Conservation (phyloP, 2,113 vertebrate species). For the Grus americana region DNA sequence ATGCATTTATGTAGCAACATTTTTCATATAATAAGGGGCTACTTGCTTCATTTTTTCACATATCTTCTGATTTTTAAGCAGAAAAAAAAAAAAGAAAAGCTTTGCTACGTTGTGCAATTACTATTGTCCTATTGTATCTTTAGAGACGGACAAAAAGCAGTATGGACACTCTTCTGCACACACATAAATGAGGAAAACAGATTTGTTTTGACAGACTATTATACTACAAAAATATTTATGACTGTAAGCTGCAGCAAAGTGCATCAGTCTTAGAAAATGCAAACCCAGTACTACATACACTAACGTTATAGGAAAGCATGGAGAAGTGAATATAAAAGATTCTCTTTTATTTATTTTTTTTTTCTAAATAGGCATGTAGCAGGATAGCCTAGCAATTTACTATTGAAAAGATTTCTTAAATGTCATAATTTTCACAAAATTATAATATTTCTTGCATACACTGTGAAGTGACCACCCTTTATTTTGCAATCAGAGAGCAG, state of each 20-base stretch:
- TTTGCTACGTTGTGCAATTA: not conserved
- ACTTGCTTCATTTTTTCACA: not conserved
- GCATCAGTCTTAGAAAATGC: slow-evolving; percentile 61
- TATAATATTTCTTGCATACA: slow-evolving; percentile 71
- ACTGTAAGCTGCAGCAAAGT: slow-evolving; percentile 76
- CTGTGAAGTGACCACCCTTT: slow-evolving; percentile 83
- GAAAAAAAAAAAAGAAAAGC: not conserved
- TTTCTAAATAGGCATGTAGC: not conserved
- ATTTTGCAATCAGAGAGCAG: slow-evolving; percentile 79
- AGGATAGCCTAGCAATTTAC: slow-evolving; percentile 43
- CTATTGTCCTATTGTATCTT: slow-evolving; percentile 5
- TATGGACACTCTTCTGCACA: slow-evolving; percentile 44
- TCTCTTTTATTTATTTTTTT: not conserved
- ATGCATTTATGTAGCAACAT: not conserved
- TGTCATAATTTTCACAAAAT: slow-evolving; percentile 68
- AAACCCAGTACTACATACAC: not conserved
- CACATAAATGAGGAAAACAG: slow-evolving; percentile 70
- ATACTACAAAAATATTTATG: slow-evolving; percentile 78
- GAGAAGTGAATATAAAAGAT: slow-evolving; percentile 21
- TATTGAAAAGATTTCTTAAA: slow-evolving; percentile 46
- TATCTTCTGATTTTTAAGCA: not conserved
- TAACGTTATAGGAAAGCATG: slow-evolving; percentile 40
- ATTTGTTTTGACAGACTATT: slow-evolving; percentile 83
- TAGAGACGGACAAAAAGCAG: slow-evolving; percentile 62
- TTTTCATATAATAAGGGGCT: not conserved